Evolutionary conservation across 2,888 invertebrate genomes (phyloP).

Genomic region (Ganaspis brasiliensis): DNA sequence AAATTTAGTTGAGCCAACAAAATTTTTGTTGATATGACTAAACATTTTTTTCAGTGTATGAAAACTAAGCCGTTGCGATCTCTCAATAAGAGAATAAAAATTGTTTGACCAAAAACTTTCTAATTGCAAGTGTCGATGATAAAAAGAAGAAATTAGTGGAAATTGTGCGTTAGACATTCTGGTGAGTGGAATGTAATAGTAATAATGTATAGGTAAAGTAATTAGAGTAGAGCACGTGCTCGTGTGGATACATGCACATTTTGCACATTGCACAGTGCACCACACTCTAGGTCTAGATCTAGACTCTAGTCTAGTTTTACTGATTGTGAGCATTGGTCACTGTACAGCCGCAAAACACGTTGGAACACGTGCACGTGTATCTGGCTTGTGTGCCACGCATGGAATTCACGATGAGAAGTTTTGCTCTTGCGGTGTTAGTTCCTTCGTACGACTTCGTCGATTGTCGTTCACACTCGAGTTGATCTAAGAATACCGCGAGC

Average conservation of each 20-base stretch:
- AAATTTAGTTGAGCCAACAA: too few species aligned
- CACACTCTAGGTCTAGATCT: too few species aligned
- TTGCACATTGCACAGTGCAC: too few species aligned
- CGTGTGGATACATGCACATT: not conserved
- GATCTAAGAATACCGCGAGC: conserved; percentile 79
- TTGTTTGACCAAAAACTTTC: conserved; percentile 14
- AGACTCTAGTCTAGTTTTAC: too few species aligned
- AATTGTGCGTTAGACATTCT: conserved; percentile 4
- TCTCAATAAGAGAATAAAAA: not conserved
- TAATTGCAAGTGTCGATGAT: conserved; percentile 3
- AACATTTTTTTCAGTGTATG: too few species aligned
- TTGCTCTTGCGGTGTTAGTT: conserved; percentile 35
- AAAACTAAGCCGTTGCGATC: too few species aligned
- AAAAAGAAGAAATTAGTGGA: conserved; percentile 16
- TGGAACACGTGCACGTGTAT: conserved; percentile 7
- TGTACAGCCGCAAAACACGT: too few species aligned
- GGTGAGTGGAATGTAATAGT: conserved; percentile 32
- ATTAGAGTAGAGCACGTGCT: conserved; percentile 16
- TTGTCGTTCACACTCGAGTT: conserved; percentile 74
- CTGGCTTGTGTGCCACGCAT: conserved; percentile 7
- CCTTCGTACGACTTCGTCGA: conserved; percentile 70
- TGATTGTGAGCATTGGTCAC: too few species aligned
- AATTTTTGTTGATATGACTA: too few species aligned
- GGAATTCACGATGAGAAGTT: not conserved
- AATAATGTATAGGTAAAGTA: too few species aligned